Evolutionary conservation across 1,140 invertebrate genomes (phyloP), one percentile per base, ranked within the genome.

Genomic region (Drosophila arawakana): DNA sequence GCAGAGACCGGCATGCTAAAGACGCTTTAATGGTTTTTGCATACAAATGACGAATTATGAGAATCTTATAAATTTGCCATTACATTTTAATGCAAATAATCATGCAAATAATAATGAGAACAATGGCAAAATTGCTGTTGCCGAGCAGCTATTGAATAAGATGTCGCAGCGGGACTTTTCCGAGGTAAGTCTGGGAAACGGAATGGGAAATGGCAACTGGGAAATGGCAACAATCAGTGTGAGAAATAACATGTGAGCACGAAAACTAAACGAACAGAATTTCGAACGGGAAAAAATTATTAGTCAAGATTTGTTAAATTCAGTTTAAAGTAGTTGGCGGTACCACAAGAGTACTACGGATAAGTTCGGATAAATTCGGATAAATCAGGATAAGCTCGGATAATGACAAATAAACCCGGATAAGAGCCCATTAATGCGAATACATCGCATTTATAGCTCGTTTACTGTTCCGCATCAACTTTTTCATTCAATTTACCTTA

Each of bases 31-130:
- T 82, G 82, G 44, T 71, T 62, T 65, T 78, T 73, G 84, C 84
- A 80, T 88, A 88, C 82, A 88, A 88, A 91, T 91, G 90, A 91
- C 90, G 90, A 91, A 91, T 90, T 91, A 91, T 91, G 90, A 91
- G 80, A 91, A 91, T 76, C 77, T 91, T 81, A 80, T 90, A 73
- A 91, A 91, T 82, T 85, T 91, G 78, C 90, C 90, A 90, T 79
- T 91, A 73, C 88, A 88, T 76, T 89, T 90, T 88, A 88, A 89
- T 85, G 81, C 81, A 86, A 85, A 85, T 80, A 83, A 78, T 82
- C 60, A 78, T 81, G 65, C 65, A 67, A 67, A 50, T 63, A 83
- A 41, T 68, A 91, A 76, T 88, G 83, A 85, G 80, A 86, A 83
- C 75, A 91, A 91, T 80, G 80, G 74, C 66, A 91, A 80, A 80